Evolutionary conservation across 2,797 vertebrate genomes (phyloP).

Genomic region (Poeciliopsis turneri): DNA sequence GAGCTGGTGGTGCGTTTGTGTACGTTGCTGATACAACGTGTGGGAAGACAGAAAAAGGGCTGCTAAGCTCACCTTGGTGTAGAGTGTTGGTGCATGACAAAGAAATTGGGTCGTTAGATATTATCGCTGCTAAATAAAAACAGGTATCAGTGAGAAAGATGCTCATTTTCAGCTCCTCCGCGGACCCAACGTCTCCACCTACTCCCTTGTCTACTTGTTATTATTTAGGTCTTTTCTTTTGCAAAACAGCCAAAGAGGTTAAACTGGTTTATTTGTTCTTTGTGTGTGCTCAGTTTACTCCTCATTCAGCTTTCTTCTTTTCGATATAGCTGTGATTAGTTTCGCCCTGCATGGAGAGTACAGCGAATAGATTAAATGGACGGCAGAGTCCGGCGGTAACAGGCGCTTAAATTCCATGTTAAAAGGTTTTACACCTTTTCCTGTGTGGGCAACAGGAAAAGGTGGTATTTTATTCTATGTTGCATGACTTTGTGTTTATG

Average conservation of each 20-base stretch:
- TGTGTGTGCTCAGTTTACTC: constrained; percentile 1
- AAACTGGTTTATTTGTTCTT: constrained; percentile 24
- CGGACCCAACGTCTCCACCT: constrained; percentile 1
- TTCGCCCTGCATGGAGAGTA: constrained; percentile 57
- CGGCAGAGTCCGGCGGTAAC: too few species aligned
- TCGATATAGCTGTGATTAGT: constrained; percentile 65
- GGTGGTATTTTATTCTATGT: too few species aligned
- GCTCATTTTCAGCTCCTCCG: constrained; percentile 10
- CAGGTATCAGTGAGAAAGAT: constrained; percentile 19
- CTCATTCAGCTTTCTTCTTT: constrained; percentile 17
- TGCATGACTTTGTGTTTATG: too few species aligned
- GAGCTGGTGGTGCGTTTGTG: constrained; percentile 19
- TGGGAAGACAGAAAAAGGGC: constrained; percentile 7
- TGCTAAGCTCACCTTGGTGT: constrained; percentile 43
- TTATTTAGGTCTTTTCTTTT: constrained; percentile 27
- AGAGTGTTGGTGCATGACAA: constrained; percentile 24
- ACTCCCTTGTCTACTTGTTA: constrained; percentile 7
- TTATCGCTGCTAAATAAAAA: constrained; percentile 30
- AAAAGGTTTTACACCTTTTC: too few species aligned
- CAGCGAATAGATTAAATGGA: constrained; percentile 29
- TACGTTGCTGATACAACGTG: constrained; percentile 9
- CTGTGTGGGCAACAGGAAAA: too few species aligned
- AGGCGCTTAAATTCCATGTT: too few species aligned
- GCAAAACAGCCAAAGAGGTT: background rate
- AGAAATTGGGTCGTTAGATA: constrained; percentile 43